These are phyloP conservation scores for Colletes gigas DNA, from an alignment of 1,140 invertebrate genomes.

Conservation along the genomic window DNA sequence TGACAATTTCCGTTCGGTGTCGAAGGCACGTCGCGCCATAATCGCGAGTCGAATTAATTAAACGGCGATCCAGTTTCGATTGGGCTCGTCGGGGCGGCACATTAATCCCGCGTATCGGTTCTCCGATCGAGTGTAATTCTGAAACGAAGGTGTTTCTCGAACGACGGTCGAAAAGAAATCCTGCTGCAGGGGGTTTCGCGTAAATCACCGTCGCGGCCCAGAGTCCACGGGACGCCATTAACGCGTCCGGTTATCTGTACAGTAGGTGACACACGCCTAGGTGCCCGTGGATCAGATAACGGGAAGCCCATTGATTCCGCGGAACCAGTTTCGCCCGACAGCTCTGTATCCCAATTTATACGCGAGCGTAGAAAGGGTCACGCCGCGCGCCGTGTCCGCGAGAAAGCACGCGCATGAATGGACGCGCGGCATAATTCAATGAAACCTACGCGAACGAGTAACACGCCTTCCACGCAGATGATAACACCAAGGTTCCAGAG, in stretches of 20 bases:
- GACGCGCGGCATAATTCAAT: constrained; percentile 28
- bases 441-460: constrained; percentile 32
- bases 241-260: constrained; percentile 58
- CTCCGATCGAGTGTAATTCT: constrained; percentile 58
- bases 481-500: constrained; percentile 32
- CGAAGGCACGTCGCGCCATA: background rate
- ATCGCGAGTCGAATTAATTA: constrained; percentile 35
- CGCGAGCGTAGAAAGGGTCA: constrained; percentile 19
- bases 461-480: constrained; percentile 15
- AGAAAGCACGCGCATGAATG: constrained; percentile 40
- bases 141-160: constrained; percentile 44
- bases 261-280: constrained; percentile 60
- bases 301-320: constrained; percentile 60
- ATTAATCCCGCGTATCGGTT: constrained; percentile 51
- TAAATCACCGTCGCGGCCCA: constrained; percentile 55
- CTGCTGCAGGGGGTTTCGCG: constrained; percentile 32
- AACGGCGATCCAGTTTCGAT: constrained; percentile 22
- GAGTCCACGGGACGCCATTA: constrained; percentile 59
- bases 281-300: constrained; percentile 59
- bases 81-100: constrained; percentile 22
- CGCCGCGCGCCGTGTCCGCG: constrained; percentile 7
- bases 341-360: constrained; percentile 58
- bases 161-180: constrained; percentile 30
- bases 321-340: constrained; percentile 61
- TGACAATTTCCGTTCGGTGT: too few relatives aligned